Conservation (phyloP, 2,113 vertebrate genomes). For the Castor canadensis region DNA sequence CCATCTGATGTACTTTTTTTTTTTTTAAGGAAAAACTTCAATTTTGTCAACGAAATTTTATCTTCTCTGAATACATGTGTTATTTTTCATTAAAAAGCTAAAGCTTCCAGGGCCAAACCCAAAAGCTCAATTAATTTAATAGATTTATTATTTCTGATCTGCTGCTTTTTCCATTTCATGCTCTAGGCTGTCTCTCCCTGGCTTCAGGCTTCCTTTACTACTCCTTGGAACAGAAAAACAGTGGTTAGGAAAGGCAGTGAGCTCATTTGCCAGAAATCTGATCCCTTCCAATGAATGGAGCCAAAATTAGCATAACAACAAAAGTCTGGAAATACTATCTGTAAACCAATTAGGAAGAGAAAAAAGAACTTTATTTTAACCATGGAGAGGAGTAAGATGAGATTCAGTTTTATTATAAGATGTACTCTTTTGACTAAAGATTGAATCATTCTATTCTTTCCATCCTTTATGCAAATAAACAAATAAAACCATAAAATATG, state of each 20-base stretch:
- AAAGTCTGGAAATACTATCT: conserved; percentile 74
- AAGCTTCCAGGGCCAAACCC: neutral
- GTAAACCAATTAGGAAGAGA: conserved; percentile 70
- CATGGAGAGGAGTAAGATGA: conserved; percentile 17
- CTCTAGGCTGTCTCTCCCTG: conserved; percentile 13
- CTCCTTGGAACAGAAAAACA: neutral
- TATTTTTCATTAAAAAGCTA: conserved; percentile 47
- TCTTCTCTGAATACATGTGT: neutral
- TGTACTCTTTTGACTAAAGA: conserved; percentile 50
- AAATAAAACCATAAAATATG: conserved; percentile 19
- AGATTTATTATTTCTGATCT: conserved; percentile 31
- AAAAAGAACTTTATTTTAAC: conserved; percentile 66
- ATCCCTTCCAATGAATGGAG: conserved; percentile 80
- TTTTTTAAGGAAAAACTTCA: neutral
- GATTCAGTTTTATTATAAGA: conserved; percentile 45
- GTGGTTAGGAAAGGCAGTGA: conserved; percentile 75
- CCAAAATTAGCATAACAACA: conserved; percentile 70
- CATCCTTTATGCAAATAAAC: conserved; percentile 48
- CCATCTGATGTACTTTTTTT: conserved; percentile 34
- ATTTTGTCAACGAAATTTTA: conserved; percentile 24
- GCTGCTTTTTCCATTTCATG: conserved; percentile 21
- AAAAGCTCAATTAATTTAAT: conserved; percentile 30
- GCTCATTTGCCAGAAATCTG: conserved; percentile 81
- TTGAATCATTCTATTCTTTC: neutral
- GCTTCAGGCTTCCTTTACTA: conserved; percentile 57